A percentile compares a stretch with the other conserved stretches of the same genome.
Conservation (phyloP, 2,888 invertebrate species). For the Ophonus ardosiacus region DNA sequence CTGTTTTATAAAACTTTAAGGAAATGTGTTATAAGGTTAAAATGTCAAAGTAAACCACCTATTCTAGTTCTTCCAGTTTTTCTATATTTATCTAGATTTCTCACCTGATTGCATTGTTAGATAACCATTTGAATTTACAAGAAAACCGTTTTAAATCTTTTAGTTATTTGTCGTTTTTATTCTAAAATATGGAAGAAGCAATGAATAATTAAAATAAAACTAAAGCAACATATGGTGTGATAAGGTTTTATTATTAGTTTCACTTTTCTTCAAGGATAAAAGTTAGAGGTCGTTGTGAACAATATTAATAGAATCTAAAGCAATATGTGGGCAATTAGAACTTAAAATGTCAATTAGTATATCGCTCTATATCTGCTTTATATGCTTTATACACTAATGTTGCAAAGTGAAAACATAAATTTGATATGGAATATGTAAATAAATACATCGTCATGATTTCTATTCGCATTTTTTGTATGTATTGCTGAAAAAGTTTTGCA, state of each 20-base stretch:
- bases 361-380: not conserved
- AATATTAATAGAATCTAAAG: not conserved
- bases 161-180: not conserved
- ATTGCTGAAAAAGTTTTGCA: too few species aligned
- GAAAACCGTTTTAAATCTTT: slow-evolving; percentile 17
- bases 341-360: not conserved
- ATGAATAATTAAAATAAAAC: not conserved
- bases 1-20: not conserved
- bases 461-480: not conserved
- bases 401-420: not conserved
- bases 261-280: slow-evolving; percentile 40
- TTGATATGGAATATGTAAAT: not conserved
- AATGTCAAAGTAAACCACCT: not conserved
- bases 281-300: not conserved
- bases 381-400: not conserved
- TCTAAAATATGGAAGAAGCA: not conserved
- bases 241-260: slow-evolving; percentile 3
- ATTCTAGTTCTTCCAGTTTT: slow-evolving; percentile 14
- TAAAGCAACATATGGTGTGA: not conserved
- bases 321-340: not conserved
- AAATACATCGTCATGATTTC: not conserved
- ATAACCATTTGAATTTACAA: slow-evolving; percentile 42
- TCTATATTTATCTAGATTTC: slow-evolving; percentile 20
- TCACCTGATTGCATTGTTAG: slow-evolving; percentile 31
- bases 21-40: not conserved